Base-by-base conservation (phyloP, 2,113 vertebrate genomes). In the Percina caprodes region DNA sequence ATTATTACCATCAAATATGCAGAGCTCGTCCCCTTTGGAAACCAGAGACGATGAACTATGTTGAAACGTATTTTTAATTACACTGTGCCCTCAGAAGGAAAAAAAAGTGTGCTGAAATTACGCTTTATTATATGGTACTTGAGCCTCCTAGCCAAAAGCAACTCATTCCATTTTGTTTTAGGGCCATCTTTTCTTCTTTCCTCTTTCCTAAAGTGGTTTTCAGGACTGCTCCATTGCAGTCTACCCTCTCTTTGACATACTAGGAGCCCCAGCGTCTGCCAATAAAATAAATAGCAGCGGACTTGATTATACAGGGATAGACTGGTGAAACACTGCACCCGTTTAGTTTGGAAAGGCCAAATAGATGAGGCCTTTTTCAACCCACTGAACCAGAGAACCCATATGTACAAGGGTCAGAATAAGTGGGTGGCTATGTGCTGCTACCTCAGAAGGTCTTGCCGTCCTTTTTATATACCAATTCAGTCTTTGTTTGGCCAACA, bases 301-400 rank as follows among this genome's bases (percentile, higher is more conserved):
- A 88, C 86, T 92, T 92, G 91, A 94, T 95, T 94, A 93, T 94
- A 94, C 86, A 91, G 90, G 91, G 88, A 81, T 86, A 87, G 83
- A 81, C 82, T 83, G 78, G 89, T 52, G 87, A 92, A 93, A 91
- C 90, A 91, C 77, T 88, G 91, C 77, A 89, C 82, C 90, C 77
- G 77, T 92, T 91, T 93, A 91, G 91, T 90, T 92, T 89, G 90
- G 90, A 91, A 89, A 88, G 85, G 83, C 90, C 84, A 90, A 89
- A 91, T 88, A 86, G 88, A 92, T 82, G 67, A 58, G 77, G 69
- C 75, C 68, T 78, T 88, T 90, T 87, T 82, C 68, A 88, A 85
- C 71, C 85, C 85, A 80, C 85, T 91, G 86, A 91, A 78, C 81
- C 85, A 74, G 61, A 75, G 69, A 77, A 76, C 65, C 63, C 75